Evolutionary conservation across 2,888 invertebrate species (phyloP), one percentile per base, ranked within the genome.

Genomic region (Coenonympha glycerion): DNA sequence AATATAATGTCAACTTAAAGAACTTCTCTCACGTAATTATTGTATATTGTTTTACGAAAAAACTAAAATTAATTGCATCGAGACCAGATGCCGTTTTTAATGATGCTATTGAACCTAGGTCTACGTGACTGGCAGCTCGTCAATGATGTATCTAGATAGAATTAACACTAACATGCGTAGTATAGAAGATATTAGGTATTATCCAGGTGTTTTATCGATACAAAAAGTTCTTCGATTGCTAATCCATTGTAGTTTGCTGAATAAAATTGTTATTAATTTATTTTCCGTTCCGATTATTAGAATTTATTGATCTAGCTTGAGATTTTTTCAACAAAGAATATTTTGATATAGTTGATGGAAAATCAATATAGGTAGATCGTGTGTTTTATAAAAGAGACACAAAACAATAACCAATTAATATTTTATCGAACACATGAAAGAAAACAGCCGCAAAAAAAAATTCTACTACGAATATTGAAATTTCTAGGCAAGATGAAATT

Each of bases 61-160:
- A 22, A 13, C 9, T 4, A 22, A 24, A 28, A n/a, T 28, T 40
- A 28, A 40, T 40, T 18, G 40, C 24, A 40, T 9, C 24, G 2
- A 26, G 19, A 11, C 28, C 13, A 44, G 11, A 9, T 22, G 22
- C 22, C 3, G 34, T 19, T 16, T 30, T 13, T 22, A 45, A 37
- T 45, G 9, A 45, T 45, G 22, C 15, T 39, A 24, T 45, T 31
- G 49, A 49, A 49, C 49, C 9, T 21, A 30, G 16, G 49, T 24
- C 37, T 49, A 49, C 49, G 49, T 49, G 49, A 49, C 31, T 30
- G 4, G 26, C 8, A 9, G 31, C 49, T 45, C 45, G 49, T 49
- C 45, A 24, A 3, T 15, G 6, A 28, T 19, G 11, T 24, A 15
- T 15, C 24, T 13, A 37, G 9, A 8, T 9, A 22, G 19, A 18